phyloP scores from a whole-genome alignment of 2,888 invertebrate species.

The Parthenolecanium corni region DNA sequence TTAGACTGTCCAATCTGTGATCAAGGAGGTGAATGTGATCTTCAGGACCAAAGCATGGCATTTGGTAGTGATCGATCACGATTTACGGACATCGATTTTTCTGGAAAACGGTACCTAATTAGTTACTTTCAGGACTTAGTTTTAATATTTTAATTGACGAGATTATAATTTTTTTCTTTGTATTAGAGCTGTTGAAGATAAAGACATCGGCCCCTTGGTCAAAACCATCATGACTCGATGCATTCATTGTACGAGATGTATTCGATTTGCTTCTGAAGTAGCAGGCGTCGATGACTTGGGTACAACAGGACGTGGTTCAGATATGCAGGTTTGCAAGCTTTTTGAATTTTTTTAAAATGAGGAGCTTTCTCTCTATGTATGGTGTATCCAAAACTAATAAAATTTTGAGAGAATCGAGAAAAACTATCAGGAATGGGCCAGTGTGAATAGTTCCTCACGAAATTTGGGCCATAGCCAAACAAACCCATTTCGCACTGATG shows the following conservation, averaged over 20 bases:
- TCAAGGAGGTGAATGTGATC: constrained; percentile 87
- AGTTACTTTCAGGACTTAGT: neutral
- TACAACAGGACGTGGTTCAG: constrained; percentile 82
- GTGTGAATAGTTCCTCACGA: too few relatives aligned
- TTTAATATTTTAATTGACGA: neutral
- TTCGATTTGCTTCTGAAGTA: constrained; percentile 95
- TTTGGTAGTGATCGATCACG: constrained; percentile 91
- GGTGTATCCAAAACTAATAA: too few relatives aligned
- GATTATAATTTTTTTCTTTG: neutral
- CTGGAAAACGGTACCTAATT: constrained; percentile 68
- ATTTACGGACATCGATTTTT: constrained; percentile 81
- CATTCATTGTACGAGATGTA: constrained; percentile 97
- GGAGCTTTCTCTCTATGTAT: too few relatives aligned
- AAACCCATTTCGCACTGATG: too few relatives aligned
- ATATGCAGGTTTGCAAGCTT: constrained; percentile 65
- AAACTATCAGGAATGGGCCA: too few relatives aligned
- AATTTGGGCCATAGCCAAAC: too few relatives aligned
- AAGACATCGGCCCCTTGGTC: constrained; percentile 93
- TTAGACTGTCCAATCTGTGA: constrained; percentile 99
- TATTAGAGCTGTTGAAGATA: constrained; percentile 90
- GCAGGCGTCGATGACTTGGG: constrained; percentile 96
- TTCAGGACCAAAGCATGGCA: constrained; percentile 98
- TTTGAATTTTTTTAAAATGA: too few relatives aligned
- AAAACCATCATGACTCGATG: constrained; percentile 99
- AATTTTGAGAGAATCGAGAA: too few relatives aligned